Conservation (phyloP, 2,888 invertebrate species). For the Strigamia crassipes region DNA sequence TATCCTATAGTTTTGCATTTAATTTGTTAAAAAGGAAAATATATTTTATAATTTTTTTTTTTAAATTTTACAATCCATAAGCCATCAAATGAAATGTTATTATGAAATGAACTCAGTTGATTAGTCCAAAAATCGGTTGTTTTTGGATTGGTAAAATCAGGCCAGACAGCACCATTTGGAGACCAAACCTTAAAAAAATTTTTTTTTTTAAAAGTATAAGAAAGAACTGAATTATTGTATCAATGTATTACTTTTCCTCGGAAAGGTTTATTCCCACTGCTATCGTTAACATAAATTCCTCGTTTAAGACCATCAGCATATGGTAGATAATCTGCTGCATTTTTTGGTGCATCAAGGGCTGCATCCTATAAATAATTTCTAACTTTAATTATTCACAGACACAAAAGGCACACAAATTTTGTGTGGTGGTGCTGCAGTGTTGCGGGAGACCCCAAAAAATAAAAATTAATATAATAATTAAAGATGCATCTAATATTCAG, state of each 20-base stretch:
- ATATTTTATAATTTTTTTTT: no score
- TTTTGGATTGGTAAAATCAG: conserved; percentile 79
- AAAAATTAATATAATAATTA: no score
- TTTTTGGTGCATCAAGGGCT: conserved; percentile 73
- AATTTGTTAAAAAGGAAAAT: background rate
- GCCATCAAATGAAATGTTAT: conserved; percentile 53
- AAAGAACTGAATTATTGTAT: no score
- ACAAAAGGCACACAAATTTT: no score
- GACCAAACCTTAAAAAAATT: conserved; percentile 70
- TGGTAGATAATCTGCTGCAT: conserved; percentile 71
- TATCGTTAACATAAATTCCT: conserved; percentile 75
- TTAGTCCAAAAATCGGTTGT: conserved; percentile 73
- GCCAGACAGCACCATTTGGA: conserved; percentile 67
- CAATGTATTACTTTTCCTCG: conserved; percentile 68
- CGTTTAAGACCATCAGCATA: conserved; percentile 74
- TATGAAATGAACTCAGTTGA: conserved; percentile 70
- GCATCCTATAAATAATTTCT: conserved; percentile 68
- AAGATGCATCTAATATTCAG: no score
- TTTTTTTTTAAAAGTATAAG: no score
- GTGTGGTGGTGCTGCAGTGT: no score
- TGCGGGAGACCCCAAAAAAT: no score
- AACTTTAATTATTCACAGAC: no score
- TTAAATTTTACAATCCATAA: conserved; percentile 39
- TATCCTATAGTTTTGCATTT: conserved; percentile 52
- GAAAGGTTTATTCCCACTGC: conserved; percentile 66